phyloP scores from a whole-genome alignment of 2,797 vertebrate genomes.

The Paedocypris micromegethes region DNA sequence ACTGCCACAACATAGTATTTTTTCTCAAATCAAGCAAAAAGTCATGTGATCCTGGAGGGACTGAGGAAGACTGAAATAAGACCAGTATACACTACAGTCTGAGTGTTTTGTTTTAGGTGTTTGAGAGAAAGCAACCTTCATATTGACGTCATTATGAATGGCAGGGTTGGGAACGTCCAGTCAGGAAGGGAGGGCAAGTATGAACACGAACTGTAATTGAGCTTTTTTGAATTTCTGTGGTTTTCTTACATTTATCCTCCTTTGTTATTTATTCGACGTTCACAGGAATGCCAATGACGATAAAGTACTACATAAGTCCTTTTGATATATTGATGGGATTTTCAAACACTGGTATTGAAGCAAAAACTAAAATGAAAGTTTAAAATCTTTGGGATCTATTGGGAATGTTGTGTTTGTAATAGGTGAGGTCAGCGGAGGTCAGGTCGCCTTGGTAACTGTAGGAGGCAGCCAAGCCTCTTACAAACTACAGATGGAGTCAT shows the following conservation, averaged over 20 bases:
- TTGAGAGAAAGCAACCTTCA: constrained; percentile 42
- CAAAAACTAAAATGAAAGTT: background rate
- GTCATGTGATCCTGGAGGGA: no score
- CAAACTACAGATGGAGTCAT: constrained; percentile 67
- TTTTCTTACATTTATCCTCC: background rate
- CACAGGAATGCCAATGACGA: constrained; percentile 68
- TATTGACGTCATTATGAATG: constrained; percentile 65
- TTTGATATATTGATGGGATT: constrained; percentile 58
- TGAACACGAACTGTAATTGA: background rate
- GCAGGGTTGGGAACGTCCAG: constrained; percentile 68
- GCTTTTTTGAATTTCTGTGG: background rate
- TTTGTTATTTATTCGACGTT: background rate
- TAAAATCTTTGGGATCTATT: background rate
- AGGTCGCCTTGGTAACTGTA: constrained; percentile 63
- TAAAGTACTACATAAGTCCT: constrained; percentile 72
- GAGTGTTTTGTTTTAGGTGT: constrained; percentile 49
- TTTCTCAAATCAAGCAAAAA: no score
- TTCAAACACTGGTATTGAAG: constrained; percentile 60
- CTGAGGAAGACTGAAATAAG: no score
- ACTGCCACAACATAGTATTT: no score
- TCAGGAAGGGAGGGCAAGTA: constrained; percentile 67
- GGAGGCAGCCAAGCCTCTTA: constrained; percentile 51
- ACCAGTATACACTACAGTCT: background rate
- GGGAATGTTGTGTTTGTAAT: background rate
- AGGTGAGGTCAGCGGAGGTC: constrained; percentile 42